These are phyloP conservation scores for Dasypogon diadema DNA, from an alignment of 2,888 invertebrate genomes.

Conservation along the genomic window DNA sequence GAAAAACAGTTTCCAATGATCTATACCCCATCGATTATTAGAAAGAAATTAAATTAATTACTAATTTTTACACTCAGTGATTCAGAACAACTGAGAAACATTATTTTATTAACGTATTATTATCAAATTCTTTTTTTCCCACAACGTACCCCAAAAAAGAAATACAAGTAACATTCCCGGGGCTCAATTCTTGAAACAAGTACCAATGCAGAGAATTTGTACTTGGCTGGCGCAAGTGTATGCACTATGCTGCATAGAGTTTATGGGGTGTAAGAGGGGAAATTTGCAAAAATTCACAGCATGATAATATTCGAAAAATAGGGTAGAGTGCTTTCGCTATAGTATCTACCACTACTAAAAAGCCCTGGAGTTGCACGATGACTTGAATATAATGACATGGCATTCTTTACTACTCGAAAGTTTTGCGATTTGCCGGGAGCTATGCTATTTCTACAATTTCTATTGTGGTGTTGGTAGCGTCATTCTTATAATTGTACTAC, in stretches of 20 bases:
- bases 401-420: background rate
- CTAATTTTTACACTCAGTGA: no score
- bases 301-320: background rate
- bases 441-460: background rate
- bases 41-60: no score
- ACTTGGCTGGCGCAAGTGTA: background rate
- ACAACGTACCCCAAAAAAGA: background rate
- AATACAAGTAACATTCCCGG: conserved; percentile 14
- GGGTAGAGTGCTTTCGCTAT: background rate
- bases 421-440: background rate
- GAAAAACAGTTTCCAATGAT: no score
- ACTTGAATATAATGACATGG: background rate
- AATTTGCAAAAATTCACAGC: background rate
- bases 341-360: background rate
- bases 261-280: background rate
- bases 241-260: conserved; percentile 17
- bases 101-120: no score
- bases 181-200: conserved; percentile 22
- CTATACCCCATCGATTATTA: no score
- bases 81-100: no score
- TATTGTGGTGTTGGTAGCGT: background rate
- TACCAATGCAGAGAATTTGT: background rate
- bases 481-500: background rate
- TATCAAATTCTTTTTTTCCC: background rate
- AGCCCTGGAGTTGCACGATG: background rate